A percentile compares a stretch with the other conserved stretches of the same genome.
Conservation (phyloP, 2,113 vertebrate genomes). For the Struthio camelus region DNA sequence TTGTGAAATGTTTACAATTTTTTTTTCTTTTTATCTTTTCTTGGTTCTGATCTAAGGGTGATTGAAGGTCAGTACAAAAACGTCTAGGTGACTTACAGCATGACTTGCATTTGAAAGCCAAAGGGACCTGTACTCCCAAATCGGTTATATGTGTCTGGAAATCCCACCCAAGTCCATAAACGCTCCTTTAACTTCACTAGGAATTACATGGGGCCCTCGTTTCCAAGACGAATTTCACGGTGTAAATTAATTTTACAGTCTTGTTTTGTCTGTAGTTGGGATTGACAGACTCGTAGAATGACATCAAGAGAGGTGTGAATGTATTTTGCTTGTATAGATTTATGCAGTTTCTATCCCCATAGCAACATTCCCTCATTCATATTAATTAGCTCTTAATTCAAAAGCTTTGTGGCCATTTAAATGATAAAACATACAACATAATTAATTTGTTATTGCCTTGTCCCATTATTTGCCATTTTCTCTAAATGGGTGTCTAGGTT, state of each 20-base stretch:
- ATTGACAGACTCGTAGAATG: background rate
- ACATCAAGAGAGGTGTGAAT: background rate
- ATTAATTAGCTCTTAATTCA: background rate
- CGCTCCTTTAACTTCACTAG: background rate
- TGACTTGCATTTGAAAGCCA: background rate
- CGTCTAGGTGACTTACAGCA: background rate
- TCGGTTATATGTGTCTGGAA: background rate
- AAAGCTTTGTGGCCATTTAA: background rate
- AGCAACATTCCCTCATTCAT: background rate
- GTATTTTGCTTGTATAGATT: background rate
- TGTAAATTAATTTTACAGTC: background rate
- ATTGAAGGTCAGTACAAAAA: background rate
- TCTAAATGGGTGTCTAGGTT: background rate
- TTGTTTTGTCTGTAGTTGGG: background rate
- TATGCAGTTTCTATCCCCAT: background rate
- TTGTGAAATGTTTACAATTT: background rate
- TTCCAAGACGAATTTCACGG: background rate
- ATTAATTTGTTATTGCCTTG: background rate
- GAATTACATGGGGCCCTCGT: background rate
- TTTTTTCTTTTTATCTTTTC: background rate
- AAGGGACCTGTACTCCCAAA: background rate
- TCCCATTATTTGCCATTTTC: background rate
- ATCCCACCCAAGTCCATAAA: background rate
- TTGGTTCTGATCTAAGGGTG: background rate
- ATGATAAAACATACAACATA: background rate